These are phyloP conservation scores for Pararge aegeria DNA, from an alignment of 1,140 invertebrate genomes.

Conservation along the genomic window DNA sequence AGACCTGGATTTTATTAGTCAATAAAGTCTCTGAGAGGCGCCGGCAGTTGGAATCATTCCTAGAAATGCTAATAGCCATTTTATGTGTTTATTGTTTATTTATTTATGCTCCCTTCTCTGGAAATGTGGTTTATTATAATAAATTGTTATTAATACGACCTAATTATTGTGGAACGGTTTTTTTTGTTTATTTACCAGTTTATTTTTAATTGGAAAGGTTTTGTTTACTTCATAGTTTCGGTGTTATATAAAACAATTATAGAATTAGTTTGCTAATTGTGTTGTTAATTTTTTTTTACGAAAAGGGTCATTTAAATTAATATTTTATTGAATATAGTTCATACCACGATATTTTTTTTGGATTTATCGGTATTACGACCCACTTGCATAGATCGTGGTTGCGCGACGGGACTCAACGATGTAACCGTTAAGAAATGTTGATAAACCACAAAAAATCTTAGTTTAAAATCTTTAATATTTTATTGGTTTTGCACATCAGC, in stretches of 20 bases:
- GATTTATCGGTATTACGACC: no score
- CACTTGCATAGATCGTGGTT: no score
- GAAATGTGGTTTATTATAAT: slow-evolving; percentile 11
- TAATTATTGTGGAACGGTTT: neutral
- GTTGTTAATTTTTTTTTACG: neutral
- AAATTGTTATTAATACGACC: neutral
- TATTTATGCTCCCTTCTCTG: slow-evolving; percentile 8
- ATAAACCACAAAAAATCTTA: no score
- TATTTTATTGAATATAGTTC: no score
- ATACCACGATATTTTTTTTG: no score
- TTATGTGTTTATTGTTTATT: slow-evolving; percentile 10
- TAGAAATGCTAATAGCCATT: slow-evolving; percentile 14
- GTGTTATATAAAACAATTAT: neutral
- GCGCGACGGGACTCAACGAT: no score
- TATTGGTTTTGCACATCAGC: no score
- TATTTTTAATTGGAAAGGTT: neutral
- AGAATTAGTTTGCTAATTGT: neutral
- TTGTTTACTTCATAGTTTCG: no score
- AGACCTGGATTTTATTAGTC: neutral
- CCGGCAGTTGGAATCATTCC: slow-evolving; percentile 9
- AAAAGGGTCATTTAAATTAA: no score
- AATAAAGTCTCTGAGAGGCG: neutral
- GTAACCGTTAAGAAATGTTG: no score
- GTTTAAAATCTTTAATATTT: no score
- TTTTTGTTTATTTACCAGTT: neutral